Base-by-base conservation (phyloP, 2,888 invertebrate genomes). In the Acrobeloides nanus region DNA sequence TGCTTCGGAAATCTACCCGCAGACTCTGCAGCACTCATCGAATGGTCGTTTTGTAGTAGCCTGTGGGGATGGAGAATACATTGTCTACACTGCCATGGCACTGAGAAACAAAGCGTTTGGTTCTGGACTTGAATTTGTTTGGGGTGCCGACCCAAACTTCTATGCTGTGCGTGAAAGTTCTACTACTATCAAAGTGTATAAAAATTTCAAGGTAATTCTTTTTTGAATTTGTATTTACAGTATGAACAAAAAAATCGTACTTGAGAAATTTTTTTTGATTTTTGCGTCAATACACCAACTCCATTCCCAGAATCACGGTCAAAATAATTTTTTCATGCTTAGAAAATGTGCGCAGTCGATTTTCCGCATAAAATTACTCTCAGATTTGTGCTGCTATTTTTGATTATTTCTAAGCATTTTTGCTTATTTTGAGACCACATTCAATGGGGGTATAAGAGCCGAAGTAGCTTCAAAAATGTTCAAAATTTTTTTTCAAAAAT, bases 31-130 rank as follows among this genome's bases (percentile, higher is more conserved):
- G 24, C 97, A 97, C 76, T 97, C 95, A 77, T 92, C 95, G 0
- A 97, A 99, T 75, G 97, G 97, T 15, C 83, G 89, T 79, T 81
- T 47, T 35, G 84, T 87, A 4, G 95, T 93, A 0, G 95, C 95
- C 1, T 97, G 97, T 73, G 97, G 97, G 1, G 97, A 99, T 76
- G 97, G 97, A 12, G 97, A 99, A 75, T 99, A 93, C 76, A 97
- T 99, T 39, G 95, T 99, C 66, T 97, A 99, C 79, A 99, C 97
- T 0, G 90, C 97, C 0, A 93, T 97, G 92, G 95, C 95, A 0
- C 79, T 99, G 55, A 81, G 97, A 43, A 99, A 99, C 76, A 99
- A 99, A 75, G 92, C 92, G 1, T 99, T 95, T 74, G 97, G 97
- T 0, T 57, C 59, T 2, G 55, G 63, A 0, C 88, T 92, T 67